Percentiles rank a stretch among this genome's conserved stretches.
Evolutionary conservation across 2,797 vertebrate species (phyloP).

Genomic region (Hapalemur alaotrensis): DNA sequence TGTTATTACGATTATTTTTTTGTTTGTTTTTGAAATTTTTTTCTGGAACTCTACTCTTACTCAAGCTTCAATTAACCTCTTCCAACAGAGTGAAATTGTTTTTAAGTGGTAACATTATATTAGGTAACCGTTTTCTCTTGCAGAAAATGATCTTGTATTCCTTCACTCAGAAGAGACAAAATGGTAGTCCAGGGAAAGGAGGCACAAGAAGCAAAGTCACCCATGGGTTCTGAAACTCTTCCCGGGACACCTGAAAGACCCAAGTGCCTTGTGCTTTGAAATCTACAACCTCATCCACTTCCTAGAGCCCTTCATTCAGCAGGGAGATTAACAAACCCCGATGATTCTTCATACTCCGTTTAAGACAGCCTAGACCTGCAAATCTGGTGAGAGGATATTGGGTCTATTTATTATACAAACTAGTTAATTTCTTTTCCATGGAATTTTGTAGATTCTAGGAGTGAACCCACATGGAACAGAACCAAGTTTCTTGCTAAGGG

Average conservation of each 20-base stretch:
- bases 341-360: neutral
- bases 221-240: neutral
- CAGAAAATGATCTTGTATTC: neutral
- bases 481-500: constrained; percentile 61
- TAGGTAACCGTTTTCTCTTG: neutral
- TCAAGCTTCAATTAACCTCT: neutral
- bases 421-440: constrained; percentile 45
- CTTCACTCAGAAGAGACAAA: neutral
- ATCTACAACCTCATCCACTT: fast-evolving
- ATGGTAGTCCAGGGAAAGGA: neutral
- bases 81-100: neutral
- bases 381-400: neutral
- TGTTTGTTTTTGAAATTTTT: neutral
- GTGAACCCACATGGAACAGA: constrained; percentile 39
- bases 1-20: neutral
- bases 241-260: neutral
- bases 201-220: fast-evolving
- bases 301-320: neutral
- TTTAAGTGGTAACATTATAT: neutral
- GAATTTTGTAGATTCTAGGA: constrained; percentile 36
- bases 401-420: constrained; percentile 36
- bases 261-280: neutral
- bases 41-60: neutral
- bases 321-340: neutral
- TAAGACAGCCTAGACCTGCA: neutral